Evolutionary conservation across 30 jellyfish, hydroid and myxozoan genomes (phyloP).

Genomic region (Hydractinia echinata): DNA sequence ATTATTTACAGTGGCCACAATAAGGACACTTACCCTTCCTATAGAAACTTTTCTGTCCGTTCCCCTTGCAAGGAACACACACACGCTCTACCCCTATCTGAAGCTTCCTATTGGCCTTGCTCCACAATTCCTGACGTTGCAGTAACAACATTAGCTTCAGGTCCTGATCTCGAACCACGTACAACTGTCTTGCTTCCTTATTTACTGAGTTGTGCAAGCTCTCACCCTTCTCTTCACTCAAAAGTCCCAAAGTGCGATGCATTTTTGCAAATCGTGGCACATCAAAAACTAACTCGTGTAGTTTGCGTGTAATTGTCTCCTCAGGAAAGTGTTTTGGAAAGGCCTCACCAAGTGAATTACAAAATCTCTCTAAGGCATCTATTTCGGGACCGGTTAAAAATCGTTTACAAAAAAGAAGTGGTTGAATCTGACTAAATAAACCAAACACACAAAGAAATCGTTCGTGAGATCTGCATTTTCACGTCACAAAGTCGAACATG

Average conservation of each 20-base stretch:
- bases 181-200: conserved; percentile 32
- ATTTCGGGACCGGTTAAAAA: conserved; percentile 35
- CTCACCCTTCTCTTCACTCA: no score
- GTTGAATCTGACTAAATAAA: not conserved
- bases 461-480: not conserved
- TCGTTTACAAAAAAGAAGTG: conserved; percentile 21
- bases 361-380: not conserved
- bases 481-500: conserved; percentile 23
- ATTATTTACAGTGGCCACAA: not conserved
- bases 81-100: not conserved
- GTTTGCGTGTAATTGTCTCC: conserved; percentile 24
- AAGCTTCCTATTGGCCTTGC: conserved; percentile 15
- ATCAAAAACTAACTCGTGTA: conserved; percentile 25
- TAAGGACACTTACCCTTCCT: not conserved
- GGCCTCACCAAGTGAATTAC: conserved; percentile 26
- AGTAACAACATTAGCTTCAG: conserved; percentile 3
- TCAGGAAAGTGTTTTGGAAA: conserved; percentile 26
- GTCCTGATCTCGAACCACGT: conserved; percentile 17
- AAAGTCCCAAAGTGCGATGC: conserved; percentile 31
- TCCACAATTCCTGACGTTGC: conserved; percentile 25
- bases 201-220: conserved; percentile 37
- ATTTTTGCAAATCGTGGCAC: conserved; percentile 35
- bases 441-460: not conserved
- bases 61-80: not conserved
- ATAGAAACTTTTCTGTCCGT: not conserved